Evolutionary conservation across 1,140 invertebrate genomes (phyloP).

Genomic region (Apis mellifera): DNA sequence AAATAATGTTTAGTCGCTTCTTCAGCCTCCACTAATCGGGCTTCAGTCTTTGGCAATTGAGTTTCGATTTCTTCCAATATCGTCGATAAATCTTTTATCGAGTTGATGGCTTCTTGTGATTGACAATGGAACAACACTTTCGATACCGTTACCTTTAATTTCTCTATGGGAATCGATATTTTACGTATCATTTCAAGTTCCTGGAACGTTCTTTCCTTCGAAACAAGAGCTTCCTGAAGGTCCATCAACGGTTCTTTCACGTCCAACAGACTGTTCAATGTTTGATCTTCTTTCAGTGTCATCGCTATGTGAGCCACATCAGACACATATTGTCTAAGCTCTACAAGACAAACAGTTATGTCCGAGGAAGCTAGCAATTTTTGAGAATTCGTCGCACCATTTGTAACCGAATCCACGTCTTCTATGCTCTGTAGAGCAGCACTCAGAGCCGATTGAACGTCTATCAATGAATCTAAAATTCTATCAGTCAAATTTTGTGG

Average conservation of each 20-base stretch:
- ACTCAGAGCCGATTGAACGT: slow-evolving; percentile 72
- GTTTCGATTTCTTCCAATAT: slow-evolving; percentile 69
- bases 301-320: slow-evolving; percentile 72
- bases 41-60: slow-evolving; percentile 61
- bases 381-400: slow-evolving; percentile 10
- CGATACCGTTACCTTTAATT: slow-evolving; percentile 64
- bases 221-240: slow-evolving; percentile 64
- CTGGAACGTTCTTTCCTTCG: slow-evolving; percentile 42
- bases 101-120: slow-evolving; percentile 49
- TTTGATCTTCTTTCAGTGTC: slow-evolving; percentile 70
- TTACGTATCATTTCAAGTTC: slow-evolving; percentile 66
- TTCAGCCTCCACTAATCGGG: slow-evolving; percentile 36
- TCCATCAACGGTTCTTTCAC: slow-evolving; percentile 70
- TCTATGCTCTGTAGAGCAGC: slow-evolving; percentile 68
- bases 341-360: slow-evolving; percentile 63
- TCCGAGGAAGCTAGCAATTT: slow-evolving; percentile 41
- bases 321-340: slow-evolving; percentile 72
- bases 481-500: slow-evolving; percentile 64
- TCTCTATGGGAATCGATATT: slow-evolving; percentile 61
- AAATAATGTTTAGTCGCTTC: slow-evolving; percentile 46
- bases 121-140: slow-evolving; percentile 56
- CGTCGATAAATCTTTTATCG: slow-evolving; percentile 59
- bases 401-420: slow-evolving; percentile 24
- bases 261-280: slow-evolving; percentile 68
- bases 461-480: slow-evolving; percentile 74